Evolutionary conservation across 1,140 invertebrate genomes (phyloP), one percentile per base, ranked within the genome.

Genomic region (Drosophila pseudoananassae): DNA sequence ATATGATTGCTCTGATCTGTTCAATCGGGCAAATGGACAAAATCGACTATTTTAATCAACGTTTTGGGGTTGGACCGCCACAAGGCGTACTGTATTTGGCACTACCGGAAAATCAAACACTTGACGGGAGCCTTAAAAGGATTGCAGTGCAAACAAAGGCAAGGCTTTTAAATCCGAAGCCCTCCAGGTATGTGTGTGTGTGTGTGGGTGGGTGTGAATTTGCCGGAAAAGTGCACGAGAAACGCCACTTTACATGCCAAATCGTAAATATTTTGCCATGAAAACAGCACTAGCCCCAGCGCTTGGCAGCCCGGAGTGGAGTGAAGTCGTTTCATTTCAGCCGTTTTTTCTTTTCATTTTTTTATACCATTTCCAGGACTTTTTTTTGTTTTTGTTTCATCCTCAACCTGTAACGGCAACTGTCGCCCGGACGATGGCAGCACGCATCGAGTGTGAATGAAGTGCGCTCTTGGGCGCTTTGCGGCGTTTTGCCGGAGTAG

Each of bases 251-350:
- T 83, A 88, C 76, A 76, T 88, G 74, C 79, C 84, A 68, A 88
- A 88, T 88, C 84, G 83, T 88, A 88, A 88, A 88, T 88, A 88
- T 88, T 89, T 89, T 82, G 72, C 76, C 76, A 76, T 88, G 85
- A 84, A 68, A 82, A 88, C 74, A 82, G 64, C 61, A 58, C 70
- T 43, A n/a, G 23, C 57, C 58, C 65, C 36, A n/a, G 23, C 36
- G 53, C 53, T 38, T 69, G 63, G 25, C 50, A 51, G 43, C 65
- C 40, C 40, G 43, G 50, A 60, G 58, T 74, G 55, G 33, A 68
- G 54, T 53, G 54, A 51, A 68, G 71, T 52, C 49, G 57, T 63
- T 64, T 55, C 57, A 27, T 66, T 66, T 66, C 59, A 64, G 8
- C 27, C 12, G 17, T 9, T 31, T 33, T 27, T 36, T 40, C 43